Base-by-base conservation (phyloP, 2,888 invertebrate genomes). In the Caenorhabditis plicata region DNA sequence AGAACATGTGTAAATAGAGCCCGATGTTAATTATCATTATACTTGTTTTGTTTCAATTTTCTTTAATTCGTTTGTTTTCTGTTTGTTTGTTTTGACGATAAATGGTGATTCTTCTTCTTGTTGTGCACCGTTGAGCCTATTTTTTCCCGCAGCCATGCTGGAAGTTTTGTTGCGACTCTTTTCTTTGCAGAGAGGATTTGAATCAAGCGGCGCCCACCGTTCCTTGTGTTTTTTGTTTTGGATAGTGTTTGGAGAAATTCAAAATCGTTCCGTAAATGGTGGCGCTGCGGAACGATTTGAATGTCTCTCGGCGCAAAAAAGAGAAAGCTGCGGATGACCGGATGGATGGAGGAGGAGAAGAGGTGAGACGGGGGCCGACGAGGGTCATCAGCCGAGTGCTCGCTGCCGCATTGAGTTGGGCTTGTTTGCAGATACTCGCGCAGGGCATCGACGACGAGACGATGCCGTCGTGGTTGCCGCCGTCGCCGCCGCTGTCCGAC, bases 401-500 rank as follows among this genome's bases (percentile, higher is more conserved):
- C 29, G 7, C 29, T 27, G 29, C 29, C 7, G n/a, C n/a, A n/a
- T n/a, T n/a, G n/a, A n/a, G n/a, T n/a, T n/a, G n/a, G n/a, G n/a
- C 5, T 33, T 13, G 2, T 9, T 63, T 71, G 23, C 48, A 71
- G 71, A 56, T 66, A 32, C 42, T 64, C 23, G 47, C 44, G 1
- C 49, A 56, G n/a, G 61, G 50, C 5, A 26, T 61, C 31, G 56
- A 55, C 25, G 45, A 58, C 11, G 50, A 56, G 9, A 33, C 53
- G 9, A 56, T 71, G 66, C 68, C 66, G 15, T 88, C 92, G 86
- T 96, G 95, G 94, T 88, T 90, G 73, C 95, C 95, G 48, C 95
- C 94, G 52, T 95, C 95, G 19, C 95, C 95, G 54, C 94, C 95
- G 11, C 88, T 89, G 81, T 90, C 90, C 82, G 92, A 92, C 77